phyloP scores from a whole-genome alignment of 2,888 invertebrate genomes.

The Heliconius ethilla region DNA sequence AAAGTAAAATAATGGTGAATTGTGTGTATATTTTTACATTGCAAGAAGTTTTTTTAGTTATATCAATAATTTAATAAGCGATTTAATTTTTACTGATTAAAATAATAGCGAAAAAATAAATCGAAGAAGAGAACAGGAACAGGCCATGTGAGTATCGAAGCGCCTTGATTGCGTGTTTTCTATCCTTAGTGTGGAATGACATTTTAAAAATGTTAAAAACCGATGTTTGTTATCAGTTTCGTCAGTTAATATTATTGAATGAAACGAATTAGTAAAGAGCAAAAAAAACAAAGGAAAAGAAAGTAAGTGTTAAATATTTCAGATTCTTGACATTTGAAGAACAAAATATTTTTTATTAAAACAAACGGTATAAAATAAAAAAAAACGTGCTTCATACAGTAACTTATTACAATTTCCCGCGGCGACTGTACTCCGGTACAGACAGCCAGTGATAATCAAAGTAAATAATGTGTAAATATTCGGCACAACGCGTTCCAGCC shows the following conservation, averaged over 20 bases:
- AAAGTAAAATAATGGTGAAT: too few species aligned
- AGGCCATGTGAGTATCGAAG: too few species aligned
- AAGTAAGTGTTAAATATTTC: neutral
- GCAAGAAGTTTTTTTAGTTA: too few species aligned
- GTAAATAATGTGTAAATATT: slow-evolving; percentile 33
- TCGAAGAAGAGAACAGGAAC: neutral
- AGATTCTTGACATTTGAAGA: too few species aligned
- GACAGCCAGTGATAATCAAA: slow-evolving; percentile 31
- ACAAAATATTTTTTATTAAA: neutral
- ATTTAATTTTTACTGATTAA: too few species aligned
- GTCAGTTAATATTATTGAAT: too few species aligned
- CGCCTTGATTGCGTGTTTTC: neutral
- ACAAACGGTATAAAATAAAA: neutral
- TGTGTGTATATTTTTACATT: too few species aligned
- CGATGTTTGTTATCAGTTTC: neutral
- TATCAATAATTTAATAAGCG: too few species aligned
- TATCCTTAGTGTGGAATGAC: neutral
- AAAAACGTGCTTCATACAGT: neutral
- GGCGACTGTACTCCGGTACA: neutral
- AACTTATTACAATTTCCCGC: neutral
- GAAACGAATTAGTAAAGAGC: neutral
- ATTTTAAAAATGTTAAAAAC: neutral
- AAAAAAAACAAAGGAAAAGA: neutral
- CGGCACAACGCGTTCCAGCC: neutral
- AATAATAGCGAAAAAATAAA: neutral